Percentiles rank a stretch among this genome's conserved stretches.
Evolutionary conservation across 2,113 vertebrate genomes (phyloP).

Genomic region (Trichomycterus rosablanca): DNA sequence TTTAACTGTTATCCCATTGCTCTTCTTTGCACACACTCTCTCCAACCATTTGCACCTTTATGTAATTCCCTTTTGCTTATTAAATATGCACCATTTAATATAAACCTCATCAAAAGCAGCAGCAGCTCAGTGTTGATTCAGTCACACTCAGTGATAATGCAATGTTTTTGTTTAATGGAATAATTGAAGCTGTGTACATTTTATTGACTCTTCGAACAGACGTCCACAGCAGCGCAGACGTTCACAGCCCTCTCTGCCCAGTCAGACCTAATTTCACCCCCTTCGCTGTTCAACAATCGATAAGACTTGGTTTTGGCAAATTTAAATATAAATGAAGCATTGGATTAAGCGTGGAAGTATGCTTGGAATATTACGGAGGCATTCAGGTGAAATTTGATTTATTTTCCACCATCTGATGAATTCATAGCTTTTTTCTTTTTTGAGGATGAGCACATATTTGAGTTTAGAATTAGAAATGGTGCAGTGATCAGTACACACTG

Average conservation of each 20-base stretch:
- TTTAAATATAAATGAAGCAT: slow-evolving; percentile 70
- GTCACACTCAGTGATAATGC: slow-evolving; percentile 47
- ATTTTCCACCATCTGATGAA: slow-evolving; percentile 55
- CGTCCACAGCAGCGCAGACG: slow-evolving; percentile 2
- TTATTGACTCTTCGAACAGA: slow-evolving; percentile 50
- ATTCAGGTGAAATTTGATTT: slow-evolving; percentile 59
- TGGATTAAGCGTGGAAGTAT: slow-evolving; percentile 56
- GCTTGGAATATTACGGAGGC: slow-evolving; percentile 53
- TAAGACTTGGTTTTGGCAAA: slow-evolving; percentile 56
- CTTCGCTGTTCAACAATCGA: slow-evolving; percentile 49
- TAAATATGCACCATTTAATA: slow-evolving; percentile 55
- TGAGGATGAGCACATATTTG: slow-evolving; percentile 70
- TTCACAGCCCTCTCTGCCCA: background rate
- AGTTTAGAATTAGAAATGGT: slow-evolving; percentile 68
- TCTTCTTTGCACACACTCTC: no score
- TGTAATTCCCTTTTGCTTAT: no score
- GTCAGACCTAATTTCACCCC: slow-evolving; percentile 34
- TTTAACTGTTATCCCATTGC: no score
- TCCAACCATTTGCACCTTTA: background rate
- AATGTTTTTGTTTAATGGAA: slow-evolving; percentile 60
- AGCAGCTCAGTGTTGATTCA: slow-evolving; percentile 55
- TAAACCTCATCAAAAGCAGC: slow-evolving; percentile 46
- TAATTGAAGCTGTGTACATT: slow-evolving; percentile 57
- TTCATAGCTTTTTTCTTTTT: slow-evolving; percentile 39
- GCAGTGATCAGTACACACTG: slow-evolving; percentile 31